A percentile compares a stretch with the other conserved stretches of the same genome.
Evolutionary conservation across 2,797 vertebrate species (phyloP).

Genomic region (Halcyon chelicuti): DNA sequence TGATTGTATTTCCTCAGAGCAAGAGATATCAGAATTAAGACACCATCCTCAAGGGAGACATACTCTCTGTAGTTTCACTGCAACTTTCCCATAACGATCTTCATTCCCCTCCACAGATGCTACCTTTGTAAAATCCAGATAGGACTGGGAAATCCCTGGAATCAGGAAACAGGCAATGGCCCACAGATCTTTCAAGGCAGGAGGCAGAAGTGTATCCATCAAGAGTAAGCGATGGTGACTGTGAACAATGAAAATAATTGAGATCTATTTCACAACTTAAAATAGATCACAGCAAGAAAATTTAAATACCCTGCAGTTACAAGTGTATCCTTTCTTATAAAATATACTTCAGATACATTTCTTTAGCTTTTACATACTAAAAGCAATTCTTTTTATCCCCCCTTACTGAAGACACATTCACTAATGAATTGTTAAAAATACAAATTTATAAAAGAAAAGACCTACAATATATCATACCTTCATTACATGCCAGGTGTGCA

Average conservation of each 20-base stretch:
- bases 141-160: constrained; percentile 87
- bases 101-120: constrained; percentile 86
- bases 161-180: constrained; percentile 92
- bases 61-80: constrained; percentile 89
- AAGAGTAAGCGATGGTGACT: constrained; percentile 89
- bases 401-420: background rate
- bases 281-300: background rate
- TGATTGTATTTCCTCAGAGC: background rate
- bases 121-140: constrained; percentile 85
- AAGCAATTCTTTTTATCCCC: background rate
- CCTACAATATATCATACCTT: constrained; percentile 75
- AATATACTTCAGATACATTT: background rate
- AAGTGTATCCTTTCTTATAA: background rate
- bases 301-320: background rate
- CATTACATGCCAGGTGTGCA: constrained; percentile 88
- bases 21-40: background rate
- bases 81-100: constrained; percentile 89
- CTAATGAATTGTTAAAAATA: background rate
- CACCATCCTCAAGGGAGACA: background rate
- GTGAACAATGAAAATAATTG: background rate
- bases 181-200: constrained; percentile 90
- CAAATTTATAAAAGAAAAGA: background rate
- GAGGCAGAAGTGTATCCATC: constrained; percentile 87
- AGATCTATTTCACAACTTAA: background rate
- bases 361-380: background rate